Conservation (phyloP, 2,113 vertebrate species). For the Rhea pennata region DNA sequence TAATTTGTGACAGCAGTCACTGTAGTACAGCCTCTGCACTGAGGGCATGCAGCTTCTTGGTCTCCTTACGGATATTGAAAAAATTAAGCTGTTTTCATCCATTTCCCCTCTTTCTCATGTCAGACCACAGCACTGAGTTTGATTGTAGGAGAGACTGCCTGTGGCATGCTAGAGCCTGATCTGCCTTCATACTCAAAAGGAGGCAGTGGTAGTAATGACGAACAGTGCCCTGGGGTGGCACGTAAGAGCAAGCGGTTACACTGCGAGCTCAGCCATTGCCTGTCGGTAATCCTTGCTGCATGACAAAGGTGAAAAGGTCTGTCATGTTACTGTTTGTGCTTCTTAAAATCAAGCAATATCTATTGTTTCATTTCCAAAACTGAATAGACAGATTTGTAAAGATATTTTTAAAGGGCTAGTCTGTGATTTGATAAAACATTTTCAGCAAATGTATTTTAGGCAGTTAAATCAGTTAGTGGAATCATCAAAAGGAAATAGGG, state of each 20-base stretch:
- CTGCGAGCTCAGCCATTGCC: neutral
- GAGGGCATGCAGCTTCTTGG: neutral
- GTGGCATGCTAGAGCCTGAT: neutral
- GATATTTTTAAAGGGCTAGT: neutral
- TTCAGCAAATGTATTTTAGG: neutral
- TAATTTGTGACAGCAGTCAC: too few species aligned
- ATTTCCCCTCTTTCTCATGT: neutral
- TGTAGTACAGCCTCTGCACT: neutral
- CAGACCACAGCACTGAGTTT: neutral
- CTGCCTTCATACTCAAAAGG: neutral
- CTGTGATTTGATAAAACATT: neutral
- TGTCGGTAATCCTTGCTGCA: neutral
- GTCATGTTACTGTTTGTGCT: neutral
- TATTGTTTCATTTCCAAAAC: neutral
- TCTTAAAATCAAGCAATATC: neutral
- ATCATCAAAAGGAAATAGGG: neutral
- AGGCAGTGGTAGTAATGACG: neutral
- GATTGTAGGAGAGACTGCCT: neutral
- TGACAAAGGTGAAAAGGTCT: neutral
- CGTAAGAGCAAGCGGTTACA: neutral
- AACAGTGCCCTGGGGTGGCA: neutral
- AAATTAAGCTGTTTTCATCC: neutral
- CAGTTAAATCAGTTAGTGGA: neutral
- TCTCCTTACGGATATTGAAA: neutral
- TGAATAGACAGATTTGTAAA: rapidly evolving